Base-by-base conservation (phyloP, 2,888 invertebrate species). In the Drosophila nr. perissopoda region DNA sequence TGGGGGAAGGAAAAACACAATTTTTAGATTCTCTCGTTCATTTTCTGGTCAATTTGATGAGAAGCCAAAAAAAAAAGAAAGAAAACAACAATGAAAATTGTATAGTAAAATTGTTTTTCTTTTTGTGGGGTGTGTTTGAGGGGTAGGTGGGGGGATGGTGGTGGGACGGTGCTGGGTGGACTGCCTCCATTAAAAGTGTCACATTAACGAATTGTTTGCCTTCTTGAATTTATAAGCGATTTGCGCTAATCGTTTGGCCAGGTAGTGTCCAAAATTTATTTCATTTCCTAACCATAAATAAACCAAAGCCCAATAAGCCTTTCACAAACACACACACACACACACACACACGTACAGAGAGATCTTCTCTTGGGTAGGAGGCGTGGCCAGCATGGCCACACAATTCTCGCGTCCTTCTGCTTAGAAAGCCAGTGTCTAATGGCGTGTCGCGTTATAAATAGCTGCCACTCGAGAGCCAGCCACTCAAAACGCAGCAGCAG, bases 201-300 rank as follows among this genome's bases (percentile, higher is more conserved):
- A 92, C 91, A 89, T 91, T 88, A 91, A 82, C 83, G 83, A 91
- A 91, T 88, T 91, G 88, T 79, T 87, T 79, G 69, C 77, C 75
- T 29, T 53, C 48, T 54, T 60, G 80, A 82, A 91, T 91, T 91
- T 88, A 91, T 83, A 59, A 46, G 66, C 71, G 59, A 36, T 13
- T 40, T 65, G 31, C 74, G 56, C 62, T 87, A 81, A 87, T 87
- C 70, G 81, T 56, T 68, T 38, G 68, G 59, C 54, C 89, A 85
- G 85, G 85, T 85, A 89, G 62, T 57, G 40, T 72, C 56, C 57
- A 54, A 75, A 75, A 89, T 86, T 88, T 88, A 88, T 86, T 82
- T 72, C 75, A 82, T 60, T 79, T 63, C 63, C 54, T 46, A 61
- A 52, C 48, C 62, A 80, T 85, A 85, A 77, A 82, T 77, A 77